Evolutionary conservation across 2,797 vertebrate genomes (phyloP), one percentile per base, ranked within the genome.

Genomic region (Melanotaenia nigrans): DNA sequence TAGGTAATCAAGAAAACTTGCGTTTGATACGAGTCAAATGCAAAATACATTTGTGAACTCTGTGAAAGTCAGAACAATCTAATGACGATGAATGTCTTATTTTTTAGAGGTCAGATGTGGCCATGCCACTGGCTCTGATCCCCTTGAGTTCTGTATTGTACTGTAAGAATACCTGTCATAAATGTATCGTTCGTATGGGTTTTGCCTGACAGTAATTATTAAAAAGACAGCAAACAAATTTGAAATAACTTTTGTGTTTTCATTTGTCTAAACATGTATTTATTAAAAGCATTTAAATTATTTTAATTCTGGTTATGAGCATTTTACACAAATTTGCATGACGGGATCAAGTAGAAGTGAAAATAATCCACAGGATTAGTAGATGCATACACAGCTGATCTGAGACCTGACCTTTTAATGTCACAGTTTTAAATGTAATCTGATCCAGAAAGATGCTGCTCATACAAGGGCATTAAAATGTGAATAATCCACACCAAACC

Each of bases 51-150:
- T 93, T 92, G 90, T 93, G 88, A 92, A 89, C 89, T 92, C 85
- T 83, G 86, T 91, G 76, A 92, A 91, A 90, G 91, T 92, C 81
- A 81, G 89, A 94, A 94, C 93, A 94, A 94, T 94, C 94, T 92
- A 88, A 93, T 95, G 95, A 94, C 94, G 76, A 90, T 94, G 94
- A 95, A 95, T 95, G 93, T 95, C 90, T 94, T 92, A 92, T 87
- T 92, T 92, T 90, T 82, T 83, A 92, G 84, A 42, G 88, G 90
- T 87, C 90, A 82, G 84, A 47, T 79, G 81, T 89, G 90, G 90
- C 90, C 79, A 80, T 79, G 86, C 85, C 85, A 83, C 85, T 61
- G 65, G 78, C 87, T 84, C 89, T 87, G 91, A 90, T 77, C 87
- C 79, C 87, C 77, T 83, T 84, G 75, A 89, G 86, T 92, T 93